Percentiles rank a stretch among this genome's conserved stretches.
phyloP scores from a whole-genome alignment of 2,113 vertebrate species.

The Mugil cephalus region DNA sequence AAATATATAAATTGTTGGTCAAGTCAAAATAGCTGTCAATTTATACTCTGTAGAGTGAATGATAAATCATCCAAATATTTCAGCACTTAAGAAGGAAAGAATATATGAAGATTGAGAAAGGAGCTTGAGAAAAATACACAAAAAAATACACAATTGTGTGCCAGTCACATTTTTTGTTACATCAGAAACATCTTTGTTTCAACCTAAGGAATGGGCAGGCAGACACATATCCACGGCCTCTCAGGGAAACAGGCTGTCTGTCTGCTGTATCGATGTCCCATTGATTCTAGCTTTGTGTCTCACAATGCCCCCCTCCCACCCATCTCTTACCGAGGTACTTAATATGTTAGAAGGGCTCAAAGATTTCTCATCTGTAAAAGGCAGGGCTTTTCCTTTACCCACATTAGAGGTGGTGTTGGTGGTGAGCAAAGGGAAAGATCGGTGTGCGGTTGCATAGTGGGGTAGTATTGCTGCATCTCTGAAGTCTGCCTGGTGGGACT shows the following conservation, averaged over 20 bases:
- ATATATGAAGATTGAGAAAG: too few species aligned
- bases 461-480: conserved; percentile 55
- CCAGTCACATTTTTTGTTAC: too few species aligned
- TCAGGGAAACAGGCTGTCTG: conserved; percentile 66
- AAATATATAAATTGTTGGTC: too few species aligned
- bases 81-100: too few species aligned
- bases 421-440: conserved; percentile 63
- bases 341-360: conserved; percentile 77
- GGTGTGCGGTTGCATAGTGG: conserved; percentile 40
- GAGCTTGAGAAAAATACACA: too few species aligned
- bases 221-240: conserved; percentile 55
- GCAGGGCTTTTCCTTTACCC: conserved; percentile 68
- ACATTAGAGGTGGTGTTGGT: conserved; percentile 72
- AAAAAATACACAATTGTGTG: too few species aligned
- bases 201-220: conserved; percentile 46
- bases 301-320: conserved; percentile 62
- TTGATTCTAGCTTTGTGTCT: conserved; percentile 81
- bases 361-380: conserved; percentile 75
- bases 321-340: conserved; percentile 77
- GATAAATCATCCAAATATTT: too few species aligned
- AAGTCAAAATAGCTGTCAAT: too few species aligned
- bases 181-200: conserved; percentile 28
- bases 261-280: conserved; percentile 79
- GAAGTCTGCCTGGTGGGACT: conserved; percentile 75
- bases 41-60: too few species aligned